Percentiles rank a stretch among this genome's conserved stretches.
These are phyloP conservation scores for Hemaris fuciformis DNA, from an alignment of 2,888 invertebrate genomes.

Conservation along the genomic window DNA sequence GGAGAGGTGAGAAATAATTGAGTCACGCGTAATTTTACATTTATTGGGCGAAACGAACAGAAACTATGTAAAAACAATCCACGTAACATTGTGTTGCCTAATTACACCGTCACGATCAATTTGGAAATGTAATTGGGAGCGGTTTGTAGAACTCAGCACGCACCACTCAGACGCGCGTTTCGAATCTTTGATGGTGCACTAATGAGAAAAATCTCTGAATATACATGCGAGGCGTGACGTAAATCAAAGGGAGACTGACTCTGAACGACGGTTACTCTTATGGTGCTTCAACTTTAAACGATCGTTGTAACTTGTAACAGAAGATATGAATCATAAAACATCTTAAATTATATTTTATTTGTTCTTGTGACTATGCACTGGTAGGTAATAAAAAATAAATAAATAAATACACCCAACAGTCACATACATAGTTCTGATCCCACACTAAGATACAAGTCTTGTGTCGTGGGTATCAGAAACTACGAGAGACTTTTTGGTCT, in stretches of 20 bases:
- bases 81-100: background rate
- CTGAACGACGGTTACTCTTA: background rate
- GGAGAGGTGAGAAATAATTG: background rate
- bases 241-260: background rate
- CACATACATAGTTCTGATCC: no score
- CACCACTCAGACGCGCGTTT: background rate
- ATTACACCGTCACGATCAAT: background rate
- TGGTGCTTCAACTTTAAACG: background rate
- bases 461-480: no score
- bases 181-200: background rate
- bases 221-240: background rate
- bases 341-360: no score
- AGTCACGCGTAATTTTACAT: background rate
- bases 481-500: no score
- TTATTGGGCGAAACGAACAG: background rate
- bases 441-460: no score
- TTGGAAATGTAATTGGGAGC: background rate
- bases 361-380: no score
- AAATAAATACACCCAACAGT: no score
- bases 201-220: background rate
- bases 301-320: no score
- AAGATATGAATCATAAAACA: background rate
- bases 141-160: background rate
- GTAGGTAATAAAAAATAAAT: no score
- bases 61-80: background rate